phyloP scores from a whole-genome alignment of 2,888 invertebrate genomes.

The Frankliniella intonsa region DNA sequence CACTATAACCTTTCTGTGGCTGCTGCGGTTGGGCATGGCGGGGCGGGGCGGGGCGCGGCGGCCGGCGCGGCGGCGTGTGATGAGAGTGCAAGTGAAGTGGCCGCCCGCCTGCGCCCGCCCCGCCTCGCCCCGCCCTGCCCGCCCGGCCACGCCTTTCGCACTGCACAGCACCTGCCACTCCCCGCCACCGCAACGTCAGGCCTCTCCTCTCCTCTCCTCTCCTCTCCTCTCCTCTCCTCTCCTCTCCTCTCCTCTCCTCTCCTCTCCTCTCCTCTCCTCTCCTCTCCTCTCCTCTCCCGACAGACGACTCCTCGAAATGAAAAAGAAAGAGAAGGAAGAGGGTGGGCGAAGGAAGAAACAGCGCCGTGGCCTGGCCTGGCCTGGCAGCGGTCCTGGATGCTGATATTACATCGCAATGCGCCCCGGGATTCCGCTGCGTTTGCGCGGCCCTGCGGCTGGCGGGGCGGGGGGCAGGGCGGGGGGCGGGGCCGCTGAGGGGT shows the following conservation, averaged over 20 bases:
- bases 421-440: no score
- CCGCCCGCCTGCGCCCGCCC: no score
- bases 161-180: no score
- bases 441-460: no score
- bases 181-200: neutral
- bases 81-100: neutral
- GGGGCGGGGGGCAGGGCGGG: no score
- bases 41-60: neutral
- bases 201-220: neutral
- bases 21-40: neutral
- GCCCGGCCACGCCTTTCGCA: no score
- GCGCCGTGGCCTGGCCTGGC: no score
- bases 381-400: neutral
- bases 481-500: no score
- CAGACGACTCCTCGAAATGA: neutral
- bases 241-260: neutral
- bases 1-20: neutral
- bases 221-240: neutral
- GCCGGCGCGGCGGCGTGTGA: neutral
- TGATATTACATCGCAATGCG: slow-evolving; percentile 2
- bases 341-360: neutral
- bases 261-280: neutral
- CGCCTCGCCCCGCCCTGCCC: no score
- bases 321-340: neutral
- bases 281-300: neutral